Percentiles rank a stretch among this genome's conserved stretches.
Evolutionary conservation across 2,888 invertebrate genomes (phyloP).

Genomic region (Leucania comma): DNA sequence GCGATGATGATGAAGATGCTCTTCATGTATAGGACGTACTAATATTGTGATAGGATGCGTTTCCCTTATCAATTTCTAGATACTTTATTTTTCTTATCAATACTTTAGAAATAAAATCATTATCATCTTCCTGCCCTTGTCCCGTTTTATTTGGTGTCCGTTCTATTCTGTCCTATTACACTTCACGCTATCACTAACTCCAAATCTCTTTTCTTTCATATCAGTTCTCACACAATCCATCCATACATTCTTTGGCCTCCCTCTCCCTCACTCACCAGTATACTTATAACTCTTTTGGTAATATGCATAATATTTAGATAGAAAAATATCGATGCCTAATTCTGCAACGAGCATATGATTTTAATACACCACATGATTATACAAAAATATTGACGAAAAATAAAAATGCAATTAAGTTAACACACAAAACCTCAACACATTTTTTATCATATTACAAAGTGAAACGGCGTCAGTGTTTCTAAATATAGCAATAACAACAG

Average conservation of each 20-base stretch:
- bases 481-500: conserved; percentile 43
- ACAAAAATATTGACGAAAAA: neutral
- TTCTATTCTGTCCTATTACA: no score
- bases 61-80: neutral
- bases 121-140: no score
- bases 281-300: no score
- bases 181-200: no score
- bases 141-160: no score
- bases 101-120: neutral
- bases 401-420: conserved; percentile 14
- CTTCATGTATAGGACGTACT: neutral
- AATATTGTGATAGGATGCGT: neutral
- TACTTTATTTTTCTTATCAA: neutral
- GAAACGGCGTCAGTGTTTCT: conserved; percentile 41
- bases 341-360: neutral
- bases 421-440: conserved; percentile 17
- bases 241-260: no score
- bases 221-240: no score
- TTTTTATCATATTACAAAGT: conserved; percentile 47
- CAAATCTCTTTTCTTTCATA: no score
- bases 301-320: no score
- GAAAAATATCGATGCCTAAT: neutral
- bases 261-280: no score
- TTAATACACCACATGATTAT: neutral
- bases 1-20: no score